phyloP scores from a whole-genome alignment of 2,113 vertebrate genomes.

The Eulemur rufifrons region DNA sequence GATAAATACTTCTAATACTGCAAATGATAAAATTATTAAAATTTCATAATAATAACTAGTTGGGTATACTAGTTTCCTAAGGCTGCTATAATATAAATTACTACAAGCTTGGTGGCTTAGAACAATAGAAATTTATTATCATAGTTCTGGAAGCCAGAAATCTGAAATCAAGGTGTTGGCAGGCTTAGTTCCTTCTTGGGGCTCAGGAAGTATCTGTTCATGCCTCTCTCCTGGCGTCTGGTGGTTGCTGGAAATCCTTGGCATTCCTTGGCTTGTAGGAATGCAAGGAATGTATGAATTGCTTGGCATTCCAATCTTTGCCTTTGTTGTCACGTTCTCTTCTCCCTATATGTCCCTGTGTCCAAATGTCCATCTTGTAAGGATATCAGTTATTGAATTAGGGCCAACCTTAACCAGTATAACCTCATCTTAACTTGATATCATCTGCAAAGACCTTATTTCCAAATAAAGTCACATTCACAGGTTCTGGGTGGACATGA shows the following conservation, averaged over 20 bases:
- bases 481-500: neutral
- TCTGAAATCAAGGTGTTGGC: neutral
- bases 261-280: neutral
- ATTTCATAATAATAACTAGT: neutral
- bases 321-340: neutral
- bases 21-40: conserved; percentile 48
- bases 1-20: neutral
- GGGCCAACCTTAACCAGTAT: neutral
- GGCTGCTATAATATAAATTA: neutral
- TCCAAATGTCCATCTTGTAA: neutral
- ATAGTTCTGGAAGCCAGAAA: neutral
- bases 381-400: neutral
- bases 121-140: neutral
- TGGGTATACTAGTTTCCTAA: neutral
- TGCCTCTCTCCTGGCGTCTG: neutral
- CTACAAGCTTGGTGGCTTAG: neutral
- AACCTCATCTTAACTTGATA: neutral
- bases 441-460: neutral
- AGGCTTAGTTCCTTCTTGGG: conserved; percentile 3
- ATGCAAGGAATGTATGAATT: no score
- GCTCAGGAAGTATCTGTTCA: neutral
- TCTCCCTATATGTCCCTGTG: neutral
- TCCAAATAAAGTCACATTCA: neutral
- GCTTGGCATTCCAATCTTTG: neutral
- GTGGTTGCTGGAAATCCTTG: neutral